Conservation (phyloP, 2,113 vertebrate genomes). For the Rhynchomys soricoides region DNA sequence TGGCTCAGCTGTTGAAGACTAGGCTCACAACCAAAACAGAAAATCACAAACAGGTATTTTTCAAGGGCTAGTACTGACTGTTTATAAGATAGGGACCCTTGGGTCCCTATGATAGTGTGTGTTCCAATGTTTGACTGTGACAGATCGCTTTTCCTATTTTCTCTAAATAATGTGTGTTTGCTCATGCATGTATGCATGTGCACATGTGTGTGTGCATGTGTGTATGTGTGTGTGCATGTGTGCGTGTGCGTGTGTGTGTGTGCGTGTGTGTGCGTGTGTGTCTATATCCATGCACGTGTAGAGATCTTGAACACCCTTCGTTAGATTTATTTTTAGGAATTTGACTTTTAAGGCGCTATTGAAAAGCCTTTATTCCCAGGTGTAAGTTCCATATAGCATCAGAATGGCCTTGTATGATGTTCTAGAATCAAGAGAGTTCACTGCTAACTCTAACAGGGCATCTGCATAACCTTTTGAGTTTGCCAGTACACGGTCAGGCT, state of each 20-base stretch:
- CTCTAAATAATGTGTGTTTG: not conserved
- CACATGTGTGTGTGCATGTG: not conserved
- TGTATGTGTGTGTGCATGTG: not conserved
- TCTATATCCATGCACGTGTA: not conserved
- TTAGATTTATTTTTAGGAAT: slow-evolving; percentile 16
- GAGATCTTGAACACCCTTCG: not conserved
- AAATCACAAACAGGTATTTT: not conserved
- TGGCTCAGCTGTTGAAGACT: too few species aligned
- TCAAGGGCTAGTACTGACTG: not conserved
- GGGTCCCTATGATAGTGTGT: not conserved
- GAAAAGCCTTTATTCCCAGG: not conserved
- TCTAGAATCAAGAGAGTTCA: not conserved
- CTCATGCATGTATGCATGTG: not conserved
- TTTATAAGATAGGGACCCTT: not conserved
- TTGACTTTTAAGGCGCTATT: not conserved
- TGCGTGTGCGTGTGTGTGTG: not conserved
- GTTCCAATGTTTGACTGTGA: not conserved
- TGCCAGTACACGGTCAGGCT: not conserved
- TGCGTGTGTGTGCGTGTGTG: too few species aligned
- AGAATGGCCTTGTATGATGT: not conserved
- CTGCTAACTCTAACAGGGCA: not conserved
- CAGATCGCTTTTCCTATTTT: not conserved
- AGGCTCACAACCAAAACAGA: too few species aligned
- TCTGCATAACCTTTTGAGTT: not conserved
- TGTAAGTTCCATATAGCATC: not conserved